Evolutionary conservation across 2,797 vertebrate species (phyloP), one percentile per base, ranked within the genome.

Genomic region (Chloroceryle amazona): DNA sequence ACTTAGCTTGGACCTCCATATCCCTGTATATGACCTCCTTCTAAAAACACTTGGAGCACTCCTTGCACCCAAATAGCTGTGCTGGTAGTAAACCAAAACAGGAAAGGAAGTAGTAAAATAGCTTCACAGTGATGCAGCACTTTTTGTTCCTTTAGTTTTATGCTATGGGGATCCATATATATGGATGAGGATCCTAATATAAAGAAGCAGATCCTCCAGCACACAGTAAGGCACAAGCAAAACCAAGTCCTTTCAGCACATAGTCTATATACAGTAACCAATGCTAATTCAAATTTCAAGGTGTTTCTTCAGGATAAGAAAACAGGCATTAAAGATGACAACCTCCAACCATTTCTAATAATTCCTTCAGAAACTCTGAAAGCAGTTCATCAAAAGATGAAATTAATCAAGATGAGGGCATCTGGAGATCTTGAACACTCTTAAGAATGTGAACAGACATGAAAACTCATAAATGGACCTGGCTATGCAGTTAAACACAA

Each of bases 221-320:
- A 88, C 35, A 47, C 39, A 41, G 42, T 96, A 97, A 95, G 89
- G 95, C 96, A 95, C 95, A 91, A 88, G 54, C 82, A 84, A 90
- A 82, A 61, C 35, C n/a, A 84, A 72, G 49, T 86, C 42, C 39
- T 72, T 91, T 58, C 87, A 68, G 37, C 79, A 72, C 29, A 16
- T 8, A 26, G 35, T 28, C 46, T 63, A 37, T 17, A 13, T 25
- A 51, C 3, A 3, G 47, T 66, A 79, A 68, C 20, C 49, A 58
- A 25, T 26, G 29, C 37, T 67, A 71, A 83, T 46, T 67, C 7
- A 13, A 41, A 90, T 46, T 57, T 52, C 67, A 67, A 51, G 46
- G 66, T 82, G 33, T 57, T 74, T 88, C 62, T 42, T 54, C 39
- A 19, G 17, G 9, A 71, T 49, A 23, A 82, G 67, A 85, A 91